These are phyloP conservation scores for Astyanax mexicanus DNA, from an alignment of 2,797 vertebrate genomes.

Conservation along the genomic window DNA sequence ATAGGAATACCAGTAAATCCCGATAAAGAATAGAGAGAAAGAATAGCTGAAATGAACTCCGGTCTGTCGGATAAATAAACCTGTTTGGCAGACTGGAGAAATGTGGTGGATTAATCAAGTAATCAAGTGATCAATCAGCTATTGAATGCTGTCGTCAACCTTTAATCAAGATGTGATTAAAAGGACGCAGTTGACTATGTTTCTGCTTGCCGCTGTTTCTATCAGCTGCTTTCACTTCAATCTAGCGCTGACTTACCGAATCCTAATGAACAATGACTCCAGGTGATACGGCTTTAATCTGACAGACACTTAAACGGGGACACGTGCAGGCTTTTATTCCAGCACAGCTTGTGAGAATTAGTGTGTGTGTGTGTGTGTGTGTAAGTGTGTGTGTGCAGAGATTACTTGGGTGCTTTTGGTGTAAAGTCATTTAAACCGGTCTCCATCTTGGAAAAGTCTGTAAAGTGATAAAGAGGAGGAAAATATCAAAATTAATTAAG, in stretches of 20 bases:
- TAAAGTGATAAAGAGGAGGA: no score
- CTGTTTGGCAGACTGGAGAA: background rate
- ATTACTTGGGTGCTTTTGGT: background rate
- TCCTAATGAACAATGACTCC: background rate
- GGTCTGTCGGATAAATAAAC: conserved; percentile 4
- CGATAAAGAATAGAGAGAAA: background rate
- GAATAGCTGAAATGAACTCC: background rate
- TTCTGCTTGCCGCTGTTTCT: conserved; percentile 3
- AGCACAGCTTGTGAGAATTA: background rate
- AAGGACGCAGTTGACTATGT: background rate
- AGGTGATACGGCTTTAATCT: conserved; percentile 8
- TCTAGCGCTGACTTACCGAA: background rate
- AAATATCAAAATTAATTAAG: no score
- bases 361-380: background rate
- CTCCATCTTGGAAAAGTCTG: no score
- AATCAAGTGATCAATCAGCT: conserved; percentile 28
- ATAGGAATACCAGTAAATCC: background rate
- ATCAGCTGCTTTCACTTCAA: conserved; percentile 5
- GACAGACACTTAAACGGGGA: background rate
- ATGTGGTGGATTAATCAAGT: background rate
- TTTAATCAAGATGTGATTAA: conserved; percentile 23
- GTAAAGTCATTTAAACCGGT: background rate
- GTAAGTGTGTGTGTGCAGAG: background rate
- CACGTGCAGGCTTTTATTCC: background rate
- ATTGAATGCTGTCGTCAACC: conserved; percentile 15